phyloP scores from a whole-genome alignment of 2,888 invertebrate genomes.

The Morpho achilles region DNA sequence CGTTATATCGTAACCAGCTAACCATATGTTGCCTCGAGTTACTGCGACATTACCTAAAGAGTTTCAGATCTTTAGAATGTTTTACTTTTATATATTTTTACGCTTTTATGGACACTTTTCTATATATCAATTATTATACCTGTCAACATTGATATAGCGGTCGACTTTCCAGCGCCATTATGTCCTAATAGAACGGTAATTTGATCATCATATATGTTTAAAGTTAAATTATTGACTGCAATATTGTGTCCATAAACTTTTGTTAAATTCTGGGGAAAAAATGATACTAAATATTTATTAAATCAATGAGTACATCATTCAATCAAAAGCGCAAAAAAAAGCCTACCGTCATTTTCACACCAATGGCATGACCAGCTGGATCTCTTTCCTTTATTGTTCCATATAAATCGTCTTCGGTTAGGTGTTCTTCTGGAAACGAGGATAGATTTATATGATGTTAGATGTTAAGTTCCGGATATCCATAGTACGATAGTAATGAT shows the following conservation, averaged over 20 bases:
- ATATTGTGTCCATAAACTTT: constrained; percentile 80
- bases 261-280: constrained; percentile 70
- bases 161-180: constrained; percentile 96
- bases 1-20: constrained; percentile 85
- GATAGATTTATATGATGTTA: no score
- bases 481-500: no score
- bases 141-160: constrained; percentile 95
- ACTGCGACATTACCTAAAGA: constrained; percentile 81
- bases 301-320: no score
- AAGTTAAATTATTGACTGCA: constrained; percentile 84
- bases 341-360: constrained; percentile 69
- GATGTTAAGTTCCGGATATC: no score
- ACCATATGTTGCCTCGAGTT: constrained; percentile 83
- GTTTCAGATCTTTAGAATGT: no score
- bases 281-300: no score
- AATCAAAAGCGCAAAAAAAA: no score
- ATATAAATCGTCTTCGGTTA: constrained; percentile 5
- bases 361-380: constrained; percentile 61
- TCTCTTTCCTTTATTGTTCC: constrained; percentile 65
- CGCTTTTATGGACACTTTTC: no score
- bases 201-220: constrained; percentile 93
- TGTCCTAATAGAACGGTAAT: constrained; percentile 85
- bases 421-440: no score
- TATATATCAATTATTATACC: constrained; percentile 57
- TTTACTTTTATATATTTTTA: no score